phyloP scores from a whole-genome alignment of 2,888 invertebrate genomes.

The Netelia melanura region DNA sequence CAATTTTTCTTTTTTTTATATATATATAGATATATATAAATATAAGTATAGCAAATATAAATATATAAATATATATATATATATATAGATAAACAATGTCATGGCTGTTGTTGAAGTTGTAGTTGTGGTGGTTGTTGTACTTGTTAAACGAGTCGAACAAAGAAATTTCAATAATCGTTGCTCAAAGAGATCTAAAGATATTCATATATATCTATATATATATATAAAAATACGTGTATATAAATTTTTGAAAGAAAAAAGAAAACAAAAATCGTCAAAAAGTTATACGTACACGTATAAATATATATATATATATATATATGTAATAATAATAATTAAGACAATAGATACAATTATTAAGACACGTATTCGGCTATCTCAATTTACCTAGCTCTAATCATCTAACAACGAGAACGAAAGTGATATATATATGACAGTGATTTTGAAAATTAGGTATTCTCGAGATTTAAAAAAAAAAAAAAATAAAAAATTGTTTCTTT shows the following conservation, averaged over 20 bases:
- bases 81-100: constrained; percentile 40
- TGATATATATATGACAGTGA: constrained; percentile 26
- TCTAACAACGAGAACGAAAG: constrained; percentile 52
- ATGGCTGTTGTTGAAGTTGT: constrained; percentile 56
- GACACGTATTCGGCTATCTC: constrained; percentile 51
- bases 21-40: constrained; percentile 23
- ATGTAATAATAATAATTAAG: constrained; percentile 57
- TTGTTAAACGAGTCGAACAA: constrained; percentile 58
- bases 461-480: not conserved
- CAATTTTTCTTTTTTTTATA: constrained; percentile 4
- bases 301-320: constrained; percentile 16
- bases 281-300: constrained; percentile 9
- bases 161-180: constrained; percentile 38
- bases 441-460: constrained; percentile 1
- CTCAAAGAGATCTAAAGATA: constrained; percentile 58
- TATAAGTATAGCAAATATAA: not conserved
- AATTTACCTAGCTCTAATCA: constrained; percentile 59
- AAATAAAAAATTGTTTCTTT: not conserved
- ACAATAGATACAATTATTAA: constrained; percentile 51
- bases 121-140: constrained; percentile 62
- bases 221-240: not conserved
- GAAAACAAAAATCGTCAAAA: not conserved
- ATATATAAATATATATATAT: constrained; percentile 25
- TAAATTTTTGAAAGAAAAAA: not conserved
- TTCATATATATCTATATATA: constrained; percentile 1